A percentile compares a stretch with the other conserved stretches of the same genome.
Evolutionary conservation across 2,113 vertebrate genomes (phyloP).

Genomic region (Ochotona curzoniae): DNA sequence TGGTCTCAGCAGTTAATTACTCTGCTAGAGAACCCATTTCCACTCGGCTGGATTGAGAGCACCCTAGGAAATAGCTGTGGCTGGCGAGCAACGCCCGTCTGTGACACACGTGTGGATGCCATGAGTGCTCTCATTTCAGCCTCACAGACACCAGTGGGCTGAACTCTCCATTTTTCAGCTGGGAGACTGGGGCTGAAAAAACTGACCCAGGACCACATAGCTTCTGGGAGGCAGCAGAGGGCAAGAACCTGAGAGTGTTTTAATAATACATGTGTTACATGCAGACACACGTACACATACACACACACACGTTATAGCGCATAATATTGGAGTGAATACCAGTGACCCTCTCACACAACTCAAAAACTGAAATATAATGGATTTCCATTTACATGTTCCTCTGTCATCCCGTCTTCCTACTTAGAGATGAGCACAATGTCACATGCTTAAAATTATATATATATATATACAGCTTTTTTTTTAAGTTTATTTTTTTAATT

Average conservation of each 20-base stretch:
- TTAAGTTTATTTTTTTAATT: too few relatives aligned
- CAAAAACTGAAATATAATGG: slow-evolving; percentile 28
- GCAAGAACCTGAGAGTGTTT: not conserved
- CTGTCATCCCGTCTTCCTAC: not conserved
- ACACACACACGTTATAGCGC: not conserved
- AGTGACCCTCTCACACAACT: not conserved
- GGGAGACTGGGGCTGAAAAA: not conserved
- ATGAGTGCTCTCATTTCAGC: not conserved
- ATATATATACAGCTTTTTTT: too few relatives aligned
- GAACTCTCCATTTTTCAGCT: not conserved
- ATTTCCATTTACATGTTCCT: not conserved
- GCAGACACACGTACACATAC: not conserved
- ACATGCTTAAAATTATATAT: too few relatives aligned
- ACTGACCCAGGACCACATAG: not conserved
- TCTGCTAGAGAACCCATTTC: not conserved
- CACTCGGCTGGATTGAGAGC: not conserved
- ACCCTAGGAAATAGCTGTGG: not conserved
- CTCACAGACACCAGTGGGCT: not conserved
- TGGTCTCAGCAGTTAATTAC: not conserved
- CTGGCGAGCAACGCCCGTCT: not conserved
- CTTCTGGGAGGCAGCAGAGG: not conserved
- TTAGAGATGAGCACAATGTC: not conserved
- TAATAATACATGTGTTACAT: not conserved
- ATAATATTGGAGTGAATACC: not conserved
- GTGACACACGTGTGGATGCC: not conserved